Evolutionary conservation across 1,140 invertebrate species (phyloP).

Genomic region (Hyposmocoma kahamanoa): DNA sequence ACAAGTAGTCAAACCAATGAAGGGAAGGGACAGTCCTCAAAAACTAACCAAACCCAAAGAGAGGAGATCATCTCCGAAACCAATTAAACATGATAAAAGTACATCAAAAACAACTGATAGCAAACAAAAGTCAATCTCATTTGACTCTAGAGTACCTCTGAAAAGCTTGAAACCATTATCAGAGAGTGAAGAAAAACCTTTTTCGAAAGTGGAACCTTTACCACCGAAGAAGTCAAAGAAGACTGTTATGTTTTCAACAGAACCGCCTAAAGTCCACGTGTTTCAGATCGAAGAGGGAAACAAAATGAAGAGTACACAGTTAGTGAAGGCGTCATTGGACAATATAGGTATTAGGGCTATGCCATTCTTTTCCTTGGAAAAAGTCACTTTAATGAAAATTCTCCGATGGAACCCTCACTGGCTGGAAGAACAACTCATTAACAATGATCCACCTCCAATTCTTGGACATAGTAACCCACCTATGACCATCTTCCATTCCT

Average conservation of each 20-base stretch:
- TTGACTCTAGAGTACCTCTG: conserved; percentile 16
- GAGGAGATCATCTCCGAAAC: conserved; percentile 1
- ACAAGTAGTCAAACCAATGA: conserved; percentile 24
- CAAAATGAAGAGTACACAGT: conserved; percentile 49
- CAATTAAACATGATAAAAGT: conserved; percentile 10
- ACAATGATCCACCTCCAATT: conserved; percentile 49
- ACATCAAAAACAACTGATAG: conserved; percentile 14
- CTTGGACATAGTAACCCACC: conserved; percentile 46
- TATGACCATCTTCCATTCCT: conserved; percentile 41
- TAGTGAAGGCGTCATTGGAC: conserved; percentile 37
- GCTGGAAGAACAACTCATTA: conserved; percentile 48
- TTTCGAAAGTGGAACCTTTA: conserved; percentile 39
- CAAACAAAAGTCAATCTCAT: background rate
- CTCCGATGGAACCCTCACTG: conserved; percentile 58
- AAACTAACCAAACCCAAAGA: conserved; percentile 9
- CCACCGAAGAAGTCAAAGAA: conserved; percentile 31
- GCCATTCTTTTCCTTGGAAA: conserved; percentile 46
- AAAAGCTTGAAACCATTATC: conserved; percentile 34
- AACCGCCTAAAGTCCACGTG: conserved; percentile 25
- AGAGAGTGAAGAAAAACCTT: conserved; percentile 29
- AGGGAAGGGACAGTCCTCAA: conserved; percentile 22
- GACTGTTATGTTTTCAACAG: conserved; percentile 40
- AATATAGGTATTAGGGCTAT: conserved; percentile 31
- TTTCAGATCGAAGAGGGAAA: conserved; percentile 59
- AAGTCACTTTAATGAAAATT: conserved; percentile 51